These are phyloP conservation scores for Pyxicephalus adspersus DNA, from an alignment of 2,113 vertebrate species.

Conservation along the genomic window DNA sequence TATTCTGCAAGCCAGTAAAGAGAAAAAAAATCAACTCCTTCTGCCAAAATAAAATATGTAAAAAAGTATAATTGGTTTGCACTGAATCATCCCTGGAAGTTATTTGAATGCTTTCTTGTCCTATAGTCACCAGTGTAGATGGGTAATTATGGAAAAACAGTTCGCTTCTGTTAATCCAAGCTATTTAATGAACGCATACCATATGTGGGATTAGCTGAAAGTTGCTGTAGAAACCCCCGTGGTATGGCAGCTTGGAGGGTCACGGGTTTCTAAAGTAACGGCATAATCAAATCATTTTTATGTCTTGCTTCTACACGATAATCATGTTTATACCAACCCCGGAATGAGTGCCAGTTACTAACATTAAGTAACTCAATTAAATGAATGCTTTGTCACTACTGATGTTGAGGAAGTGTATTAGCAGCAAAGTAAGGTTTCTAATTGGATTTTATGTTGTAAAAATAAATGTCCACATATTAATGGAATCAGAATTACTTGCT, in stretches of 20 bases:
- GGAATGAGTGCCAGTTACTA: not conserved
- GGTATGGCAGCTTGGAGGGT: not conserved
- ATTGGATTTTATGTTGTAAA: slow-evolving; percentile 11
- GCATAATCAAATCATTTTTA: slow-evolving; percentile 5
- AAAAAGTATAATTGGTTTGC: not conserved
- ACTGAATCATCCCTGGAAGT: not conserved
- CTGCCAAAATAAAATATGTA: not conserved
- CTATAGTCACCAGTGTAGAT: not conserved
- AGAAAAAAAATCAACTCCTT: not conserved
- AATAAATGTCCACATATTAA: not conserved
- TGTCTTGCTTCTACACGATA: not conserved
- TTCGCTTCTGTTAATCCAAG: not conserved
- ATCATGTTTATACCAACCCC: not conserved
- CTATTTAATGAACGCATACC: not conserved
- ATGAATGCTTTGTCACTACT: not conserved
- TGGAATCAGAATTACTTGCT: no score
- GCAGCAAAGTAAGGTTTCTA: not conserved
- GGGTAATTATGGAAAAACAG: not conserved
- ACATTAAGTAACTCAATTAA: not conserved
- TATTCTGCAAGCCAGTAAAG: not conserved
- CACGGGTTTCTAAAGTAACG: not conserved
- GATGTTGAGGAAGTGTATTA: not conserved
- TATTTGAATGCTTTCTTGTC: not conserved
- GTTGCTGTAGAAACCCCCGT: slow-evolving; percentile 12
- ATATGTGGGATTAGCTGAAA: not conserved